These are phyloP conservation scores for Pinctada fucata DNA, from an alignment of 2,888 invertebrate species.

Conservation along the genomic window DNA sequence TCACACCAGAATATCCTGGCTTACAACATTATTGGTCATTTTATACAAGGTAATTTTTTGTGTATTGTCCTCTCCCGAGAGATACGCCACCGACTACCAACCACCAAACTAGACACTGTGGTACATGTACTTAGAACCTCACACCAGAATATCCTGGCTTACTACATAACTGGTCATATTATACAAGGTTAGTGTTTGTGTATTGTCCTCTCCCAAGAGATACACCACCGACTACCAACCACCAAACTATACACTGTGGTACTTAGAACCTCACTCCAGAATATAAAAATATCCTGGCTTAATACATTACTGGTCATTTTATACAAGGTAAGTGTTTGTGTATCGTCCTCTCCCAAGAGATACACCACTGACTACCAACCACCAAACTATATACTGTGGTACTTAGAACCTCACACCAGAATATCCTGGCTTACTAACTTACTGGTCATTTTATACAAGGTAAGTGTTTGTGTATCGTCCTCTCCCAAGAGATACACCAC, in stretches of 20 bases:
- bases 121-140: conserved; percentile 94
- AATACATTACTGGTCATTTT: too few relatives aligned
- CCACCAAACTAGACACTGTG: too few relatives aligned
- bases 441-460: conserved; percentile 96
- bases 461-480: too few relatives aligned
- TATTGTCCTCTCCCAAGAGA: conserved; percentile 87
- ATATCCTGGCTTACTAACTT: conserved; percentile 95
- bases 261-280: too few relatives aligned
- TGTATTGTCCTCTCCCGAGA: too few relatives aligned
- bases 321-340: conserved; percentile 94
- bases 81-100: too few relatives aligned
- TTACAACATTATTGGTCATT: conserved; percentile 93
- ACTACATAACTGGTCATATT: conserved; percentile 93
- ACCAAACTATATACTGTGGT: conserved; percentile 90
- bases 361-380: conserved; percentile 81
- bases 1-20: conserved; percentile 92
- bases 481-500: too few relatives aligned
- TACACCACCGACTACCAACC: conserved; percentile 81
- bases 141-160: conserved; percentile 93
- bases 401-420: conserved; percentile 88
- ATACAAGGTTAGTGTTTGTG: conserved; percentile 95
- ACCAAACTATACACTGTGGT: conserved; percentile 88
- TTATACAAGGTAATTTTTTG: conserved; percentile 97
- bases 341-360: conserved; percentile 89
- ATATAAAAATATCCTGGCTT: too few relatives aligned